Conservation (phyloP, 2,113 vertebrate genomes). For the Pan troglodytes region NHGRI_mPanTro3-v2.1_pri NC_072411.2:126110501-126111000, state of each 20-base stretch:
- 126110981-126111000: not conserved
- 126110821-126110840: not conserved
- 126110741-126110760: not conserved
- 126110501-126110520: not conserved
- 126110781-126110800: not conserved
- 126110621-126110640: not conserved
- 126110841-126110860: not conserved
- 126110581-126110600: not conserved
- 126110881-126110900: not conserved
- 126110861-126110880: not conserved
- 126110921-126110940: not conserved
- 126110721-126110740: not conserved
- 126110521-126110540: not conserved
- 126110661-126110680: not conserved
- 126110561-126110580: not conserved
- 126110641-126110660: not conserved
- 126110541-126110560: not conserved
- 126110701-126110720: not conserved
- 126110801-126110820: not conserved
- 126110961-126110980: too few species aligned
- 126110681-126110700: not conserved
- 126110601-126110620: not conserved
- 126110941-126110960: not conserved
- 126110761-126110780: not conserved
- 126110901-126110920: not conserved